Evolutionary conservation across 2,888 invertebrate genomes (phyloP).

Genomic region (Cryptophagus acutangulus): DNA sequence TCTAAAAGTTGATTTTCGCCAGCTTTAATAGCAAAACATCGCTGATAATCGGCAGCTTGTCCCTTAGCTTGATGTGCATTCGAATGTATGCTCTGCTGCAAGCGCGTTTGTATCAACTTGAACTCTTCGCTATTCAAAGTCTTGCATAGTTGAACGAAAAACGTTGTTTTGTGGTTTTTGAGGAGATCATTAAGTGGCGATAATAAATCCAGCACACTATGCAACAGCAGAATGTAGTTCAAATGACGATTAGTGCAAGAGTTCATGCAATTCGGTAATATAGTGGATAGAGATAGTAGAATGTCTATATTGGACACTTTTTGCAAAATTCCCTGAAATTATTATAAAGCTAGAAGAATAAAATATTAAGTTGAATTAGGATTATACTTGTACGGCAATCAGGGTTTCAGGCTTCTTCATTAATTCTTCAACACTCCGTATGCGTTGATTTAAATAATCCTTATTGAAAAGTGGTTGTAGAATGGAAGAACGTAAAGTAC

Average conservation of each 20-base stretch:
- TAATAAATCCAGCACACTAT: constrained; percentile 69
- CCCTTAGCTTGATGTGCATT: constrained; percentile 56
- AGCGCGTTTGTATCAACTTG: constrained; percentile 27
- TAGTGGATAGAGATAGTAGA: constrained; percentile 59
- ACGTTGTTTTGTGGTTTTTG: constrained; percentile 30
- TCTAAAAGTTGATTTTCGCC: constrained; percentile 76
- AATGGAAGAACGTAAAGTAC: constrained; percentile 74
- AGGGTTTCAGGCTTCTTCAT: constrained; percentile 62
- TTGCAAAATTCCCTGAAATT: constrained; percentile 55
- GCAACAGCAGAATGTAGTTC: constrained; percentile 71
- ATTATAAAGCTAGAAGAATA: not conserved
- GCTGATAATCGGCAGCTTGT: constrained; percentile 54
- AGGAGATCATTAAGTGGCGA: constrained; percentile 56
- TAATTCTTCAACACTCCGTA: constrained; percentile 74
- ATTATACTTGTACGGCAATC: constrained; percentile 50
- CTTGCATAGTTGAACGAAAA: constrained; percentile 33
- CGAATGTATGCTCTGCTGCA: constrained; percentile 32
- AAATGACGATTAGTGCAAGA: constrained; percentile 67
- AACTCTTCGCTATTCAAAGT: constrained; percentile 33
- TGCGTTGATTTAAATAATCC: constrained; percentile 61
- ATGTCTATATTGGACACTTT: constrained; percentile 75
- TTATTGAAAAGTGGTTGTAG: constrained; percentile 71
- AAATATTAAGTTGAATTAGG: not conserved
- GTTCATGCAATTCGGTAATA: constrained; percentile 49
- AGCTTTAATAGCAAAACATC: constrained; percentile 73